Conservation (phyloP, 53 echinoderm and acorn worm genomes). For the Holothuria scabra region DNA sequence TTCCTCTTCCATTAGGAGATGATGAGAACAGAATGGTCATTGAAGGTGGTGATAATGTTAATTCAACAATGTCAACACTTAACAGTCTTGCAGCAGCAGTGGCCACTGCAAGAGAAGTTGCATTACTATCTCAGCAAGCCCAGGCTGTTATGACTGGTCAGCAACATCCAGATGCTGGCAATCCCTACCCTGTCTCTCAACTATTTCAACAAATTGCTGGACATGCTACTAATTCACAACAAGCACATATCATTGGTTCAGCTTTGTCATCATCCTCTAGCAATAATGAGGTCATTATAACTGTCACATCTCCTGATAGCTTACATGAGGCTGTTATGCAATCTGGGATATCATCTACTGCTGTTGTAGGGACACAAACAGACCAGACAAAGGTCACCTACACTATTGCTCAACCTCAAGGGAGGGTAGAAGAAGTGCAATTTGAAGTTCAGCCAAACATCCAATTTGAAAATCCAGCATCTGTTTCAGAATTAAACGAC, state of each 20-base stretch:
- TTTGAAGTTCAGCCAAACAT: slow-evolving; percentile 25
- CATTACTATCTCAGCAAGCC: slow-evolving; percentile 40
- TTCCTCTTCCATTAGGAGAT: slow-evolving; percentile 38
- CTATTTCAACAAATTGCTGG: slow-evolving; percentile 46
- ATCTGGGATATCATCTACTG: slow-evolving; percentile 47
- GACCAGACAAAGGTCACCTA: slow-evolving; percentile 37
- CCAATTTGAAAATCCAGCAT: slow-evolving; percentile 19
- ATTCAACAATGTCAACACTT: slow-evolving; percentile 51
- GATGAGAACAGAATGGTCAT: slow-evolving; percentile 41
- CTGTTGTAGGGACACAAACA: neutral
- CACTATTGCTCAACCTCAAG: slow-evolving; percentile 24
- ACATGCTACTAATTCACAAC: slow-evolving; percentile 27
- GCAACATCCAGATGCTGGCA: slow-evolving; percentile 16
- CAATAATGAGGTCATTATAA: slow-evolving; percentile 26
- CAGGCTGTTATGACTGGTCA: slow-evolving; percentile 33
- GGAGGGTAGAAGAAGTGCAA: slow-evolving; percentile 22
- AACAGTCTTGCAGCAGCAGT: slow-evolving; percentile 68
- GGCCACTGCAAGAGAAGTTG: slow-evolving; percentile 62
- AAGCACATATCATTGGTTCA: neutral
- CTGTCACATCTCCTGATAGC: slow-evolving; percentile 47
- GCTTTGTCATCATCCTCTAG: slow-evolving; percentile 1
- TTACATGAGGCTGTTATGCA: slow-evolving; percentile 66
- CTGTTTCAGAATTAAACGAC: neutral
- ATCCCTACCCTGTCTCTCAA: slow-evolving; percentile 38
- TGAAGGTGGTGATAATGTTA: slow-evolving; percentile 28